Percentiles rank a stretch among this genome's conserved stretches.
Conservation (phyloP, 1,140 invertebrate genomes). For the Drosophila mayri region DNA sequence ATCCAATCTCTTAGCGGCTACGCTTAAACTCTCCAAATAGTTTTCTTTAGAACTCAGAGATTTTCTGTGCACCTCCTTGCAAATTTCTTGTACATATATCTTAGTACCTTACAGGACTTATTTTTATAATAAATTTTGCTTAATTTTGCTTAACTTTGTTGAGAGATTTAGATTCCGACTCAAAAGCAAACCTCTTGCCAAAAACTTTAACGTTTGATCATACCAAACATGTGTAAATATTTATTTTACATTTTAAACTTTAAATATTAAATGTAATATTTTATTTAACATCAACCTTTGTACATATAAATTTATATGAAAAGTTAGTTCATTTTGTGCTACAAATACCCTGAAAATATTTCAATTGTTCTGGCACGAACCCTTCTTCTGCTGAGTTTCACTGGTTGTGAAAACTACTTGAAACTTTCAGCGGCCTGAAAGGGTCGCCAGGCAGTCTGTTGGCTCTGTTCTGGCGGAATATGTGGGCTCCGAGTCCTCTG, state of each 20-base stretch:
- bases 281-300: not conserved
- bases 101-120: too few relatives aligned
- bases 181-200: not conserved
- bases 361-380: not conserved
- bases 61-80: not conserved
- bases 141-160: not conserved
- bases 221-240: not conserved
- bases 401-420: slow-evolving; percentile 38
- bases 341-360: not conserved
- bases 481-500: slow-evolving; percentile 15
- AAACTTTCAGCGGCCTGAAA: slow-evolving; percentile 60
- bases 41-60: not conserved
- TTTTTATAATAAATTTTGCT: too few relatives aligned
- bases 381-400: not conserved
- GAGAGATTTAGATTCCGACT: not conserved
- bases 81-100: not conserved
- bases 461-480: slow-evolving; percentile 24
- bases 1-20: too few relatives aligned
- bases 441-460: slow-evolving; percentile 58
- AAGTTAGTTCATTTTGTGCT: not conserved
- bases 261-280: not conserved
- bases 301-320: not conserved
- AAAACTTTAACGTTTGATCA: not conserved
- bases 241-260: too few relatives aligned
- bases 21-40: too few relatives aligned